These are phyloP conservation scores for Caenorhabditis sp. DNA, from an alignment of 2,888 invertebrate genomes.

Conservation along the genomic window DNA sequence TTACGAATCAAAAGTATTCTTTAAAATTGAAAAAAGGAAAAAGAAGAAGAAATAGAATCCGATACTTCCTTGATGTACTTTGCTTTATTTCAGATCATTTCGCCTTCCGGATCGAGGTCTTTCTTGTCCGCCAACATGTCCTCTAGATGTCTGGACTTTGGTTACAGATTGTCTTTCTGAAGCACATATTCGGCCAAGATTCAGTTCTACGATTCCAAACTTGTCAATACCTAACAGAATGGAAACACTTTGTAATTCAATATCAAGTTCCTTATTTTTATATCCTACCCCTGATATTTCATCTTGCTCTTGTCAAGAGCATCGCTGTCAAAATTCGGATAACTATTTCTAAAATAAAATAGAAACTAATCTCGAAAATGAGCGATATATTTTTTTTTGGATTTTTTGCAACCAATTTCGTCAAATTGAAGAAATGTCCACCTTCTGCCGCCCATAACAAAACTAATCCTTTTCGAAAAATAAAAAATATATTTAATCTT, in stretches of 20 bases:
- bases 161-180: conserved; percentile 65
- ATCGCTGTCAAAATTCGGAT: conserved; percentile 49
- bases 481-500: not conserved
- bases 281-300: conserved; percentile 55
- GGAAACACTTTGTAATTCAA: conserved; percentile 25
- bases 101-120: conserved; percentile 62
- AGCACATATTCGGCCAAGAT: conserved; percentile 63
- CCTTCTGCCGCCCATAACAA: not conserved
- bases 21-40: not conserved
- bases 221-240: conserved; percentile 23
- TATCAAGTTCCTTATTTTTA: conserved; percentile 28
- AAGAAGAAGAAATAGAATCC: not conserved
- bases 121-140: conserved; percentile 60
- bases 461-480: not conserved
- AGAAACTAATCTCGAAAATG: too few species aligned
- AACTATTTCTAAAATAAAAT: not conserved
- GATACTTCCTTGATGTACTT: not conserved
- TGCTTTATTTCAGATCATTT: conserved; percentile 44
- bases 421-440: too few species aligned
- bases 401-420: too few species aligned
- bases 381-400: too few species aligned
- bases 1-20: too few species aligned
- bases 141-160: conserved; percentile 62
- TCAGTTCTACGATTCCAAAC: conserved; percentile 35
- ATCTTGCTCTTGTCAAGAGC: conserved; percentile 66